Evolutionary conservation across 2,113 vertebrate species (phyloP), one percentile per base, ranked within the genome.

Genomic region (Otolemur garnettii): DNA sequence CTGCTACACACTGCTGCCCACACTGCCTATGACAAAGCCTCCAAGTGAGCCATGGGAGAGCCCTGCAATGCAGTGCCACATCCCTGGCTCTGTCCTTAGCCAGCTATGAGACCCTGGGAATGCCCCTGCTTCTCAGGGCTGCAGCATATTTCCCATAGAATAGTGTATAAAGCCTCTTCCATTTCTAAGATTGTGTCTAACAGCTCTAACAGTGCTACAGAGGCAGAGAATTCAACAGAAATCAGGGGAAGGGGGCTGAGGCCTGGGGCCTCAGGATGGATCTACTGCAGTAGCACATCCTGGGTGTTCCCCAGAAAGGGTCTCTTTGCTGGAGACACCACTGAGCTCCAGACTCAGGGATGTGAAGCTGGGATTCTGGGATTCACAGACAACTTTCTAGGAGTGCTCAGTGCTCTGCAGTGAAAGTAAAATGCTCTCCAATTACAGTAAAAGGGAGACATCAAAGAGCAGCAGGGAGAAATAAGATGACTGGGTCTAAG

Each of bases 391-490:
- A 81, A 9, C 35, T 87, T 17, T 80, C 28, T 60, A 33, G 66
- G 14, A 71, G 74, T 75, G 66, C 59, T 82, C 38, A 33, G 1
- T 42, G n/a, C 13, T 85, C 77, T 84, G 77, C 78, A 45, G 77
- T 72, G 68, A 91, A 81, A 66, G 64, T 71, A 82, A 94, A 93
- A 78, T 45, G 5, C 77, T 79, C 62, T 69, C 78, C 74, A 89
- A 50, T 71, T 30, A 69, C 55, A 77, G 21, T 50, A 35, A 92
- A 83, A 83, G 55, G 17, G 12, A n/a, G 22, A 1, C 28, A 17
- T 83, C 28, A 68, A 62, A 87, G 10, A 60, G 53, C 18, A 62
- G 42, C 38, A 62, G 14, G 8, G 53, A 92, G 30, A 85, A 68
- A 62, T 35, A 64, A 78, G 4, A 26, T 28, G 4, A 10, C 18